These are phyloP conservation scores for Rhinolophus sinicus DNA, from an alignment of 2,113 vertebrate genomes.

Conservation along the genomic window DNA sequence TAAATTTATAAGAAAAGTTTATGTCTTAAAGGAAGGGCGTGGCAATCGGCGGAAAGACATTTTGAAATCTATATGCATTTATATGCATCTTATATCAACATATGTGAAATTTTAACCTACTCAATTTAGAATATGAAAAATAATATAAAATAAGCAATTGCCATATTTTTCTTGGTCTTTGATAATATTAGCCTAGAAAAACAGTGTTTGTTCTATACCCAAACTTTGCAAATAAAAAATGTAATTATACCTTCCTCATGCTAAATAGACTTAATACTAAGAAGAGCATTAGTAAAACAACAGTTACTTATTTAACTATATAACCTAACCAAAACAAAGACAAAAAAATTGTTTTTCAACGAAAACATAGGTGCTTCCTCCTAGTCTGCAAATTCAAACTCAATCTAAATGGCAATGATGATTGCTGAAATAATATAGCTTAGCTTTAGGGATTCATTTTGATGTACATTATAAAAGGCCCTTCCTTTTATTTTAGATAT, in stretches of 20 bases:
- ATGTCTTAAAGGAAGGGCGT: neutral
- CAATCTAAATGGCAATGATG: neutral
- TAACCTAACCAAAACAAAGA: slow-evolving; percentile 5
- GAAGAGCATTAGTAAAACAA: neutral
- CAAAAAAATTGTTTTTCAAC: neutral
- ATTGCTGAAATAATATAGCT: neutral
- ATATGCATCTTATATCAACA: neutral
- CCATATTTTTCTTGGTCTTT: neutral
- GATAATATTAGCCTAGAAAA: neutral
- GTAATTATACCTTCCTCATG: neutral
- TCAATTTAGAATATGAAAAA: neutral
- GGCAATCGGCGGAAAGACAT: neutral
- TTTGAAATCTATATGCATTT: neutral
- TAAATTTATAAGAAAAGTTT: neutral
- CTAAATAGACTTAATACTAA: slow-evolving; percentile 13
- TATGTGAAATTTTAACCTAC: neutral
- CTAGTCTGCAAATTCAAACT: slow-evolving; percentile 1
- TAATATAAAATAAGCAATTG: neutral
- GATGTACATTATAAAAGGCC: neutral
- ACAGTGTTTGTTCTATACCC: neutral
- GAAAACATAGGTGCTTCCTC: neutral
- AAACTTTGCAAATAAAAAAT: neutral
- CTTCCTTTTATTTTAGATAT: slow-evolving; percentile 35
- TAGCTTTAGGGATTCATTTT: neutral
- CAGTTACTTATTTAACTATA: neutral